phyloP scores from a whole-genome alignment of 2,888 invertebrate genomes.

The Alcis repandata region DNA sequence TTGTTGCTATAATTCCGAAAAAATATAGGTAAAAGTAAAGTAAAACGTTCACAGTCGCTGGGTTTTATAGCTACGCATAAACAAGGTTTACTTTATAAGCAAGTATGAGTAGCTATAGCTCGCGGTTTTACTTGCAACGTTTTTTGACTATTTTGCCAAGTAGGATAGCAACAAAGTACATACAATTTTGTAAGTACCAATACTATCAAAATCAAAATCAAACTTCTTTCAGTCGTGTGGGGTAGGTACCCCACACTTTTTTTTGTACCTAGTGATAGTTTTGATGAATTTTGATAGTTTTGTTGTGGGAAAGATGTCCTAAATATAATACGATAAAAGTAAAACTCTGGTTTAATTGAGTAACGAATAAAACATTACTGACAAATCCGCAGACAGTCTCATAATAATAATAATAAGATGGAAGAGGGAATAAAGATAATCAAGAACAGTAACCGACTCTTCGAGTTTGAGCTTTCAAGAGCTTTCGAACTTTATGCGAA shows the following conservation, averaged over 20 bases:
- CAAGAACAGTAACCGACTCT: background rate
- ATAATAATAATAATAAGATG: background rate
- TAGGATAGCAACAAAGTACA: too few species aligned
- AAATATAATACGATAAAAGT: too few species aligned
- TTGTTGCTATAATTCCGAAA: conserved; percentile 9
- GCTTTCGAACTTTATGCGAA: background rate
- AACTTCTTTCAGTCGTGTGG: too few species aligned
- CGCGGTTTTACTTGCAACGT: background rate
- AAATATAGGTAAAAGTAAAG: background rate
- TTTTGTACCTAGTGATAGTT: too few species aligned
- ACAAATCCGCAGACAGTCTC: background rate
- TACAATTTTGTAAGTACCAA: too few species aligned
- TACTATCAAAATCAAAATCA: too few species aligned
- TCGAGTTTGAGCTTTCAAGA: background rate
- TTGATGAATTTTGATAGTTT: too few species aligned
- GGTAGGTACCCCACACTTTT: too few species aligned
- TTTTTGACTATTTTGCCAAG: too few species aligned
- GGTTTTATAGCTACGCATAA: background rate
- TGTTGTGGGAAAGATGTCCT: too few species aligned
- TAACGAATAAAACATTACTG: background rate
- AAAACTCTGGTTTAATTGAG: background rate
- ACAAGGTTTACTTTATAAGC: background rate
- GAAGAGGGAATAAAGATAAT: conserved; percentile 1
- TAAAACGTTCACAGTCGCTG: conserved; percentile 7
- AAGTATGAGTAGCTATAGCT: background rate